Percentiles rank a stretch among this genome's conserved stretches.
phyloP scores from a whole-genome alignment of 2,797 vertebrate genomes.

The Scolopax rusticola region DNA sequence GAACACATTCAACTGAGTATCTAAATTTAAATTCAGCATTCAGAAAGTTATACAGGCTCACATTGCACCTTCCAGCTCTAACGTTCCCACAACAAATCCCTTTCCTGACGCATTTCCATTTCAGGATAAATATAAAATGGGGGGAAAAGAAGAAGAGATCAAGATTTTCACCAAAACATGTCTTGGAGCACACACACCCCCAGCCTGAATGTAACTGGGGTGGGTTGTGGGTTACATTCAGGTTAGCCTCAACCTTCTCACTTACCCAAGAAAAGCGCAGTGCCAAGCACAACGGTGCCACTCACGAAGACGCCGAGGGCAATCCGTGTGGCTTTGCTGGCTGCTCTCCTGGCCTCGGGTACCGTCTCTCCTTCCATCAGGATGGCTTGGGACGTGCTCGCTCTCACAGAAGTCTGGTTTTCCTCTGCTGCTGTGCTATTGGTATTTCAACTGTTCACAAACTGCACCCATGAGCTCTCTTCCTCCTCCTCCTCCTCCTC shows the following conservation, averaged over 20 bases:
- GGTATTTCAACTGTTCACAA: slow-evolving; percentile 51
- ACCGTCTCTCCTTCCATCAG: slow-evolving; percentile 80
- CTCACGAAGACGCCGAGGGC: slow-evolving; percentile 84
- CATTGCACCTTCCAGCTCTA: neutral
- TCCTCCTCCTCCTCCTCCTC: neutral
- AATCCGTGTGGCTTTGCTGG: slow-evolving; percentile 81
- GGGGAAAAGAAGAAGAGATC: neutral
- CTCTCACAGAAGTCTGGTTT: slow-evolving; percentile 37
- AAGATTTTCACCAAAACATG: accelerated
- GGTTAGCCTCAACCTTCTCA: neutral
- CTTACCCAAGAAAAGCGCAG: slow-evolving; percentile 80
- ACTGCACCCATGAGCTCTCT: slow-evolving; percentile 68
- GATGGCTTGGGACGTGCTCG: neutral
- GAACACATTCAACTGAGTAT: neutral
- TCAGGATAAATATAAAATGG: neutral
- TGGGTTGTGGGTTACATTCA: neutral
- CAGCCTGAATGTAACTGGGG: too few species aligned
- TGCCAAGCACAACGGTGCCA: slow-evolving; percentile 78
- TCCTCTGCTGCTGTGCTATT: slow-evolving; percentile 46
- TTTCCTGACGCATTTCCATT: neutral
- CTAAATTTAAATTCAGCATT: neutral
- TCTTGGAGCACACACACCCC: neutral
- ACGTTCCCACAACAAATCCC: neutral
- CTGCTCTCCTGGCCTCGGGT: slow-evolving; percentile 46
- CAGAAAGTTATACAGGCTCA: neutral